Base-by-base conservation (phyloP, 1,140 invertebrate genomes). In the Drosophila fuyamai region DNA sequence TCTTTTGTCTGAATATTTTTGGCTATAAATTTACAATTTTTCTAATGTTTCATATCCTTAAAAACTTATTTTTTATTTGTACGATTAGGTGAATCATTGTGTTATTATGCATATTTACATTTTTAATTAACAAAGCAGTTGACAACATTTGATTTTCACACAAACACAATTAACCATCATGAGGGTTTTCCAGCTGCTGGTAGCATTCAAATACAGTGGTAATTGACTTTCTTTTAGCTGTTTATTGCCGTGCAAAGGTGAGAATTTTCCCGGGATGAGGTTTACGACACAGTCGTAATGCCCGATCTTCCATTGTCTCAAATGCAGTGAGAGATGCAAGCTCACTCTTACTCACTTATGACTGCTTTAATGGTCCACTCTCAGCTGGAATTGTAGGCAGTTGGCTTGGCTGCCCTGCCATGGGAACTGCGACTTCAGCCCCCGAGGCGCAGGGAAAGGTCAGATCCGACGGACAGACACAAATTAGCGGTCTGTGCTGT, bases 401-500 rank as follows among this genome's bases (percentile, higher is more conserved):
- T 47, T 54, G 14, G 32, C 36, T 27, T 46, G 44, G 13, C 27
- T n/a, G 51, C 46, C 53, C 48, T 55, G 53, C 16, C 54, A 40
- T 76, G 60, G 71, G 73, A 76, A 55, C 71, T 18, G 27, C 43
- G 29, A 46, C 23, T 9, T 9, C 18, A 43, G n/a, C 67, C 60
- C 46, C 38, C 46, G 23, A 10, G 38, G 29, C 58, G 40, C 51
- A 54, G 70, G 72, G 35, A 75, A 75, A 75, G 72, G 68, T 75
- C 72, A 68, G 50, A 61, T 50, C 14, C 43, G 43, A 41, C 36
- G 23, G 50, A 44, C 51, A 62, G 54, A 54, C 35, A 50, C 74
- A 70, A 77, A 78, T 78, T 71, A 77, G 66, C 54, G 48, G 56
- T 56, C 23, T 59, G 57, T 88, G 68, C 56, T 89, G 84, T 88